These are phyloP conservation scores for Catharus fuscescens DNA, from an alignment of 2,113 vertebrate genomes.

Conservation along the genomic window DNA sequence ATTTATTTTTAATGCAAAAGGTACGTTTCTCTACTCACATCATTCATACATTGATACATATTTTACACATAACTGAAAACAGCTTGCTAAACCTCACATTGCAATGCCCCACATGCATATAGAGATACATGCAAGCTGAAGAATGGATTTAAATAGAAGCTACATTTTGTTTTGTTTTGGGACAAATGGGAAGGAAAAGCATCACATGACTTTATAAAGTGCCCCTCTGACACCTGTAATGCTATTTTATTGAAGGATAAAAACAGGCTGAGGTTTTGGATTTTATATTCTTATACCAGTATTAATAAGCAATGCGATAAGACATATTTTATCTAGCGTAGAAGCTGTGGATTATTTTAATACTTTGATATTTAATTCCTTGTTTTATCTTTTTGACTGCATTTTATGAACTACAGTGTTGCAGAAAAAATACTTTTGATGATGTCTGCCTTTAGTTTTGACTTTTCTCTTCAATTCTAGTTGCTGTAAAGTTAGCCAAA, in stretches of 20 bases:
- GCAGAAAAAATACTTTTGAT: not conserved
- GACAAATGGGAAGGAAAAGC: not conserved
- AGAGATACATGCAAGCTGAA: not conserved
- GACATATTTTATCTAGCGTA: not conserved
- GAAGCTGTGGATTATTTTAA: not conserved
- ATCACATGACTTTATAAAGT: not conserved
- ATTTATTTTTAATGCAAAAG: not conserved
- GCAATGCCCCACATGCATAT: rapidly evolving
- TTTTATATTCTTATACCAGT: not conserved
- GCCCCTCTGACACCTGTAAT: not conserved
- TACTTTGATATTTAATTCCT: not conserved
- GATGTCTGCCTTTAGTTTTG: not conserved
- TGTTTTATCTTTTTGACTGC: not conserved
- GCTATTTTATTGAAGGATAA: not conserved
- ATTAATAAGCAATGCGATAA: not conserved
- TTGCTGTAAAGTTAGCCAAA: not conserved
- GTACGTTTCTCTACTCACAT: not conserved
- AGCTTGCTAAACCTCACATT: not conserved
- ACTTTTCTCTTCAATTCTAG: not conserved
- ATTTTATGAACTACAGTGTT: not conserved
- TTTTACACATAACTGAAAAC: not conserved
- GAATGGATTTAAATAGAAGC: not conserved
- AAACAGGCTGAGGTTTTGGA: not conserved
- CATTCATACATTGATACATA: not conserved
- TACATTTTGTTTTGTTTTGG: not conserved